Evolutionary conservation across 2,113 vertebrate genomes (phyloP), one percentile per base, ranked within the genome.

Genomic region (Archilochus colubris): DNA sequence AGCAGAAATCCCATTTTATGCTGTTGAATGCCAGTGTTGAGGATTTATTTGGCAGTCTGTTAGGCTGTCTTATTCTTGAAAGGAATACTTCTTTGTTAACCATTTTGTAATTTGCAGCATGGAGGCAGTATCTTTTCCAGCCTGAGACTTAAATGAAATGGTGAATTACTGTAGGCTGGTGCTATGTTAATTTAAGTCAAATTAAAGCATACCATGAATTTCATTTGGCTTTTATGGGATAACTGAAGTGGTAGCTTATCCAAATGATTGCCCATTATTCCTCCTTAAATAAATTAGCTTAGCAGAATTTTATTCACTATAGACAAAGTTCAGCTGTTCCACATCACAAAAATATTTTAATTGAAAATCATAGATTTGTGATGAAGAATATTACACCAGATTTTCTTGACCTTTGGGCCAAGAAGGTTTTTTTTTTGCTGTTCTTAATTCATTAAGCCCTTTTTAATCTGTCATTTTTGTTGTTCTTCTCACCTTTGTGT

Each of bases 311-410:
- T 54, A 53, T 64, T 91, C 12, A 2, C 13, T 78, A 3, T 53
- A 89, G 61, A 59, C 44, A 64, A 91, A 89, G 61, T 90, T 96
- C 54, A 92, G 31, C 69, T 89, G 25, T 31, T 93, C 84, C 68
- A 78, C 40, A 75, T 82, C n/a, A 63, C 13, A 93, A 31, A 38
- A 63, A 55, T 18, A 57, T 77, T 95, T 91, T 83, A 93, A 93
- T 94, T 96, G 91, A 93, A 96, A 91, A 79, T 63, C 36, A 16
- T n/a, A 57, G 51, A 43, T 2, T 2, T 73, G 21, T 61, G 27
- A 33, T 73, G n/a, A 48, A 84, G 50, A 46, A 12, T 59, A 22
- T 82, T 72, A 62, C 10, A 85, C 19, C 10, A 88, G 55, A 82
- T 77, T 83, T 82, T 86, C 46, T 76, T 91, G 75, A 90, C 46